Conservation (phyloP, 2,888 invertebrate genomes). For the Lumbricus terrestris region DNA sequence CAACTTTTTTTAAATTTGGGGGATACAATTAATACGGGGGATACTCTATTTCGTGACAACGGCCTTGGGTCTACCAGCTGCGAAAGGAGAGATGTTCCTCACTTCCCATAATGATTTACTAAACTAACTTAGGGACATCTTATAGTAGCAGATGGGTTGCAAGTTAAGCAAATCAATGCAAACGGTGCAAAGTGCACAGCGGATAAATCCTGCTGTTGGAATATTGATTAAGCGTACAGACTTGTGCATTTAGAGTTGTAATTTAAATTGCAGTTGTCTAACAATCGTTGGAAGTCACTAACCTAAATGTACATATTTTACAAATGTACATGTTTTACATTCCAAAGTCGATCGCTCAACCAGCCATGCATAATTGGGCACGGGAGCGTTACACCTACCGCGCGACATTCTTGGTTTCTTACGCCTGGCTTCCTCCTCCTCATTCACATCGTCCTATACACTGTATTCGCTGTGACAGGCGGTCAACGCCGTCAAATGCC, state of each 20-base stretch:
- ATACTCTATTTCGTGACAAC: too few relatives aligned
- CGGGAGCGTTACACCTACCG: neutral
- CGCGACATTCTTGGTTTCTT: neutral
- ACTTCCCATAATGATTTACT: neutral
- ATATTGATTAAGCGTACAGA: too few relatives aligned
- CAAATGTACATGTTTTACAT: neutral
- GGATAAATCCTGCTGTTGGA: too few relatives aligned
- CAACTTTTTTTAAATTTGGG: too few relatives aligned
- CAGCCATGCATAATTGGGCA: neutral
- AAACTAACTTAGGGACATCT: neutral
- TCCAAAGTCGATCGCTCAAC: neutral
- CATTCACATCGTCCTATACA: too few relatives aligned
- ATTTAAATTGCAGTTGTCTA: neutral
- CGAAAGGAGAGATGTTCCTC: neutral
- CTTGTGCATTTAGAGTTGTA: neutral
- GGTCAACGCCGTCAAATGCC: conserved; percentile 3
- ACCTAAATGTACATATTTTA: too few relatives aligned
- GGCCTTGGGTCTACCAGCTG: too few relatives aligned
- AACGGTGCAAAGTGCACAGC: too few relatives aligned
- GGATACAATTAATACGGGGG: too few relatives aligned
- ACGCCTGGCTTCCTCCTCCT: too few relatives aligned
- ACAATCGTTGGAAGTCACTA: neutral
- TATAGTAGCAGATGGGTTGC: too few relatives aligned
- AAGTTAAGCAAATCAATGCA: too few relatives aligned
- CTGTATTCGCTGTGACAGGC: neutral